Evolutionary conservation across 2,888 invertebrate genomes (phyloP).

Genomic region (Lycophotia porphyrea): DNA sequence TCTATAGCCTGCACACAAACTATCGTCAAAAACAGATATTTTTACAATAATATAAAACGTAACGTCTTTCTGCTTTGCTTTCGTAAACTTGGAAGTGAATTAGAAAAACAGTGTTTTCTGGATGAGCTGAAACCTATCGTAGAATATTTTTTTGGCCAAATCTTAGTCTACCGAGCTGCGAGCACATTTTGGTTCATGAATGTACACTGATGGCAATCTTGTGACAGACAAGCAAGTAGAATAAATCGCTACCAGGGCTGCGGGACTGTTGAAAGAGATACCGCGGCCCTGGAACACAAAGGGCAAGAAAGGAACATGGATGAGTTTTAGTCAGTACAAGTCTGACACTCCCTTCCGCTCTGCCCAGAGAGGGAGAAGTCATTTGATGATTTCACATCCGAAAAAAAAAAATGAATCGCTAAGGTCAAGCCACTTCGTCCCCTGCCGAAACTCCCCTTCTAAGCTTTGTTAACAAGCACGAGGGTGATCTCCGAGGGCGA

Average conservation of each 20-base stretch:
- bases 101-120: background rate
- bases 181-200: constrained; percentile 2
- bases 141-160: background rate
- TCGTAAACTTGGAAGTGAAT: background rate
- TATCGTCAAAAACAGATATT: background rate
- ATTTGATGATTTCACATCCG: too few relatives aligned
- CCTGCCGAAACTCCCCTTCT: constrained; percentile 45
- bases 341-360: too few relatives aligned
- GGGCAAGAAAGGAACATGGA: too few relatives aligned
- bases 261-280: too few relatives aligned
- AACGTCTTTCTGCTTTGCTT: background rate
- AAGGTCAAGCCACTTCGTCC: constrained; percentile 26
- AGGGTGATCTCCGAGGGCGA: constrained; percentile 41
- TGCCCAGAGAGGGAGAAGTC: too few relatives aligned
- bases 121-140: background rate
- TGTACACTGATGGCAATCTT: constrained; percentile 26
- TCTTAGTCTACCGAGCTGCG: background rate
- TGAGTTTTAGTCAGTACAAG: too few relatives aligned
- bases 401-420: constrained; percentile 20
- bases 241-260: constrained; percentile 30
- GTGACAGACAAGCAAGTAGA: constrained; percentile 14
- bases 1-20: background rate
- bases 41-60: background rate
- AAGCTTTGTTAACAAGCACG: constrained; percentile 14
- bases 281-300: too few relatives aligned